phyloP scores from a whole-genome alignment of 2,888 invertebrate genomes.

The Epinotia demarniana region DNA sequence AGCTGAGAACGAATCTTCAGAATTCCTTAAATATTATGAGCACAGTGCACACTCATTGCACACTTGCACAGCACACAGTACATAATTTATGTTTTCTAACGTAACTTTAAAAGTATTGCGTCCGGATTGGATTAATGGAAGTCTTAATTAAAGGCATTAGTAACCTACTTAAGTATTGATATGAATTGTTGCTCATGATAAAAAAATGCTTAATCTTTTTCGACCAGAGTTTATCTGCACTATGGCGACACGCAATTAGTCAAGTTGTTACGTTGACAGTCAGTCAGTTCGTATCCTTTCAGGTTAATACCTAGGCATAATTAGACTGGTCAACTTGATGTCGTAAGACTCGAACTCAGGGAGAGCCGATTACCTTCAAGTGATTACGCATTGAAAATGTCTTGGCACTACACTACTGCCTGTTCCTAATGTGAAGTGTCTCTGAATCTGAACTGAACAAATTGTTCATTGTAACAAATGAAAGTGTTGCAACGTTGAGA shows the following conservation, averaged over 20 bases:
- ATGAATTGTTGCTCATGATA: too few species aligned
- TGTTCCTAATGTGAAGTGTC: conserved; percentile 26
- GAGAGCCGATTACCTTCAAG: conserved; percentile 9
- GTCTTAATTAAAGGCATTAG: too few species aligned
- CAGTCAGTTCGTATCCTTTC: conserved; percentile 29
- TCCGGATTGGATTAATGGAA: too few species aligned
- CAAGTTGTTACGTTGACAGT: not conserved
- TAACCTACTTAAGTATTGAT: too few species aligned
- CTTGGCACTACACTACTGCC: conserved; percentile 10
- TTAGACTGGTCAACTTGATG: conserved; percentile 33
- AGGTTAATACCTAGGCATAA: conserved; percentile 15
- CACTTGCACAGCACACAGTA: too few species aligned
- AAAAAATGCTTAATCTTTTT: not conserved
- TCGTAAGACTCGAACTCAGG: conserved; percentile 13
- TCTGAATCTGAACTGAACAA: too few species aligned
- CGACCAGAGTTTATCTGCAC: conserved; percentile 6
- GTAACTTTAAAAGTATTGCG: too few species aligned
- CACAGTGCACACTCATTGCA: too few species aligned
- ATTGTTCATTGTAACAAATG: conserved; percentile 33
- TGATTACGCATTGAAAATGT: conserved; percentile 14
- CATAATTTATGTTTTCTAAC: too few species aligned
- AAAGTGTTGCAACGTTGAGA: conserved; percentile 17
- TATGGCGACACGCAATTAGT: conserved; percentile 9
- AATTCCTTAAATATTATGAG: too few species aligned
- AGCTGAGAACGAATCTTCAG: too few species aligned